These are phyloP conservation scores for Mycteria americana DNA, from an alignment of 2,797 vertebrate genomes.

Conservation along the genomic window DNA sequence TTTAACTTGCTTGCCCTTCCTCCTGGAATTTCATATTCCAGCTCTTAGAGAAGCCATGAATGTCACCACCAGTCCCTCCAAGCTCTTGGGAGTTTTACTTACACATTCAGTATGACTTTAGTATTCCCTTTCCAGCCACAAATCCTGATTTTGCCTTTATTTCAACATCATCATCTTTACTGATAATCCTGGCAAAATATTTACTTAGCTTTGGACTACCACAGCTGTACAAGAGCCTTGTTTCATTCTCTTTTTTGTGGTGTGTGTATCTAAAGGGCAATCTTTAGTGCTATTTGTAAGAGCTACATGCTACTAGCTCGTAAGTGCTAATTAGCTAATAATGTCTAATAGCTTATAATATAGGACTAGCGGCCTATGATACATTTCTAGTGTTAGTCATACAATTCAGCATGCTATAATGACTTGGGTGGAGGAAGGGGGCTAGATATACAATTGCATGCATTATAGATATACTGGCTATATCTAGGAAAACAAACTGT, in stretches of 20 bases:
- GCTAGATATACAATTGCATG: not conserved
- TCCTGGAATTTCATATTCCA: not conserved
- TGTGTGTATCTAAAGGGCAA: not conserved
- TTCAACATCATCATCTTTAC: not conserved
- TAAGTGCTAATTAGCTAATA: not conserved
- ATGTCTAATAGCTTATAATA: not conserved
- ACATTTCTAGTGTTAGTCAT: not conserved
- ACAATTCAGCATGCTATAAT: not conserved
- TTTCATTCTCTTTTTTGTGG: not conserved
- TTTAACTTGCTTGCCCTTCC: not conserved
- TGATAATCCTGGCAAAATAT: not conserved
- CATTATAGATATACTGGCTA: not conserved
- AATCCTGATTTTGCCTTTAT: not conserved
- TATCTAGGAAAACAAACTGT: not conserved
- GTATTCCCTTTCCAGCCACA: not conserved
- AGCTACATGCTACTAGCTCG: not conserved
- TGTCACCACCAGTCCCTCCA: not conserved
- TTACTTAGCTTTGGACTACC: not conserved
- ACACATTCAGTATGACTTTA: fast-evolving
- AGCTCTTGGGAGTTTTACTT: not conserved
- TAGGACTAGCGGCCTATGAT: not conserved
- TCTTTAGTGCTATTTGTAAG: not conserved
- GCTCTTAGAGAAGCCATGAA: not conserved
- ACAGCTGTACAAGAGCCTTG: not conserved
- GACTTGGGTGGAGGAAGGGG: not conserved